Percentiles rank a stretch among this genome's conserved stretches.
phyloP scores from a whole-genome alignment of 2,113 vertebrate species.

The Macquaria ambigua region DNA sequence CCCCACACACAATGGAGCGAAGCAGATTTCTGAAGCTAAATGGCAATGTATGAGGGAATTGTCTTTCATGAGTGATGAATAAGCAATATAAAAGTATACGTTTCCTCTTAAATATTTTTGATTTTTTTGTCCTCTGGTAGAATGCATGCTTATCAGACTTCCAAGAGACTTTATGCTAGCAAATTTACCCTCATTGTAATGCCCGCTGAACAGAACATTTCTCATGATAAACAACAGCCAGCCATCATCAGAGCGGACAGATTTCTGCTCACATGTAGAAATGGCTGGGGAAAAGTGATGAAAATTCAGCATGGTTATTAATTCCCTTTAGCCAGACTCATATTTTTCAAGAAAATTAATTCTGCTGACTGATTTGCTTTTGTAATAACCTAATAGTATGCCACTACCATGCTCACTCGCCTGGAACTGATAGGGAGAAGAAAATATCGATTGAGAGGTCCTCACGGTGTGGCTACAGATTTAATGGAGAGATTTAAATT shows the following conservation, averaged over 20 bases:
- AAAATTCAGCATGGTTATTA: conserved; percentile 78
- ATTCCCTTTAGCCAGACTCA: conserved; percentile 77
- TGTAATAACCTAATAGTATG: conserved; percentile 85
- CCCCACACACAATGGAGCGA: not conserved
- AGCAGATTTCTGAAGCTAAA: not conserved
- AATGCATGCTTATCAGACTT: conserved; percentile 31
- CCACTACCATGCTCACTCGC: conserved; percentile 78
- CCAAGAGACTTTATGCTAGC: conserved; percentile 25
- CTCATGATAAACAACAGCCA: conserved; percentile 43
- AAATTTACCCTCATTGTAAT: conserved; percentile 16
- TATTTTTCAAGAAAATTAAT: conserved; percentile 84
- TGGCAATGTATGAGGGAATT: not conserved
- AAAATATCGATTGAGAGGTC: conserved; percentile 79
- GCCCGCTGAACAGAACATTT: conserved; percentile 22
- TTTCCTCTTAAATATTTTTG: conserved; percentile 11
- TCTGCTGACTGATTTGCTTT: conserved; percentile 86
- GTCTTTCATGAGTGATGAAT: conserved; percentile 19
- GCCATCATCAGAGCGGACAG: conserved; percentile 35
- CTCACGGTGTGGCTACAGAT: conserved; percentile 61
- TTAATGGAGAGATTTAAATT: conserved; percentile 78
- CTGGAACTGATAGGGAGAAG: conserved; percentile 82
- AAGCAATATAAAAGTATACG: not conserved
- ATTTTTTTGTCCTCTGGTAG: not conserved
- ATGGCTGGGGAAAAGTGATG: conserved; percentile 59
- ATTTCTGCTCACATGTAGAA: conserved; percentile 49